Conservation (phyloP, 2,113 vertebrate genomes). For the Halichoeres trimaculatus region DNA sequence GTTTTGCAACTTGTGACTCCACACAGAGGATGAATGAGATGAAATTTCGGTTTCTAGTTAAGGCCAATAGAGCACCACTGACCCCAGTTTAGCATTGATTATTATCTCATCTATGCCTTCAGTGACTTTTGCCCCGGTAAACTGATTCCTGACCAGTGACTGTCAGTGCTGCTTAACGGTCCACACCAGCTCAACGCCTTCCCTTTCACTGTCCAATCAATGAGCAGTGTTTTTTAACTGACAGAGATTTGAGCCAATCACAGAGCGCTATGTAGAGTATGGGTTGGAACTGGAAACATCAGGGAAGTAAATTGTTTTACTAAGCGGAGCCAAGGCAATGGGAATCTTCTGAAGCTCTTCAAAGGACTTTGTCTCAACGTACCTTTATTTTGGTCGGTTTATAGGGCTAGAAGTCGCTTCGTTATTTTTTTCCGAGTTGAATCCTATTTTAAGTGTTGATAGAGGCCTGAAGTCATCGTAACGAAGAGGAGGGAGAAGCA, state of each 20-base stretch:
- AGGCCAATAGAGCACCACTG: background rate
- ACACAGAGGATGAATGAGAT: too few species aligned
- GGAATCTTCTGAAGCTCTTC: constrained; percentile 14
- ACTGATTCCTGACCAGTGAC: constrained; percentile 35
- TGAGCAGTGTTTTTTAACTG: background rate
- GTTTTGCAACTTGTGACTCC: too few species aligned
- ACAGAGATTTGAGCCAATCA: constrained; percentile 62
- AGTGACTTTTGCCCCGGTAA: background rate
- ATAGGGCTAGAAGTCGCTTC: background rate
- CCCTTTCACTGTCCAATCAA: constrained; percentile 63
- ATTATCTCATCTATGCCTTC: accelerated
- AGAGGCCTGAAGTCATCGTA: background rate
- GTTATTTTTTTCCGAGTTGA: background rate
- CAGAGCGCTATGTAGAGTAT: background rate
- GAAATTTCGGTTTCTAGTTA: background rate
- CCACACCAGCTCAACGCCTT: background rate
- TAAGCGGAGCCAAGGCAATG: constrained; percentile 3
- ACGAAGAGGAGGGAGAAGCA: constrained; percentile 24
- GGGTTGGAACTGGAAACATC: constrained; percentile 50
- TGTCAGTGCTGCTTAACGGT: constrained; percentile 42
- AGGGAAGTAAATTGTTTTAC: constrained; percentile 67
- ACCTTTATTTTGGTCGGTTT: background rate
- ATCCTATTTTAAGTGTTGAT: background rate
- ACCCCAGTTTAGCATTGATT: constrained; percentile 11
- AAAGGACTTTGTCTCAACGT: background rate